These are phyloP conservation scores for Dicentrarchus labrax DNA, from an alignment of 2,113 vertebrate genomes.

Conservation along the genomic window DNA sequence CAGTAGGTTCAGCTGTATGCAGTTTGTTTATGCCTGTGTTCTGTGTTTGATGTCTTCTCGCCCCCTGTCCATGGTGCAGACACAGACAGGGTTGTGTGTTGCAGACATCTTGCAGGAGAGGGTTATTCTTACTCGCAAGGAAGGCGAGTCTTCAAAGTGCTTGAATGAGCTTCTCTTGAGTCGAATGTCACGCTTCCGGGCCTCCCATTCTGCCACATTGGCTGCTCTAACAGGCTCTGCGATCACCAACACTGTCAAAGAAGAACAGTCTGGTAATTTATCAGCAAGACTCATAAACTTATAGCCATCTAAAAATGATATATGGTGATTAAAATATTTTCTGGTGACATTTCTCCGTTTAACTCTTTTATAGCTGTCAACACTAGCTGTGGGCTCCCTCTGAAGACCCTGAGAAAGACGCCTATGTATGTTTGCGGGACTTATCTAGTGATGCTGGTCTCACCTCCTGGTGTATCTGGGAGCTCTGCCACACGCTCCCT, in stretches of 20 bases:
- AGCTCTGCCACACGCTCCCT: slow-evolving; percentile 97
- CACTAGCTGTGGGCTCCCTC: slow-evolving; percentile 96
- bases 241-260: slow-evolving; percentile 97
- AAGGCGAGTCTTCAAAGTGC: slow-evolving; percentile 98
- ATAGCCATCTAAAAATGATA: background rate
- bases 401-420: slow-evolving; percentile 94
- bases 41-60: slow-evolving; percentile 18
- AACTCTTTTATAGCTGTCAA: slow-evolving; percentile 86
- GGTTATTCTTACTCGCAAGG: slow-evolving; percentile 95
- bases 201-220: slow-evolving; percentile 95
- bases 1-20: background rate
- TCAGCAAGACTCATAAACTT: background rate
- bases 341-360: background rate
- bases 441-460: slow-evolving; percentile 95
- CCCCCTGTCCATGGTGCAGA: slow-evolving; percentile 78
- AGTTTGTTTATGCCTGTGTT: background rate
- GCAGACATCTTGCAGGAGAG: slow-evolving; percentile 93
- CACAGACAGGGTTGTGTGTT: slow-evolving; percentile 89
- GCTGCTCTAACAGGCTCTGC: slow-evolving; percentile 97
- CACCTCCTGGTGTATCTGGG: slow-evolving; percentile 94
- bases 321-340: background rate
- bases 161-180: slow-evolving; percentile 98
- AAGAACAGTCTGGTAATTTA: slow-evolving; percentile 94
- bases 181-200: slow-evolving; percentile 95
- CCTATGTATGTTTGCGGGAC: slow-evolving; percentile 98